A percentile compares a stretch with the other conserved stretches of the same genome.
Evolutionary conservation across 2,113 vertebrate species (phyloP).

Genomic region (Silurus meridionalis): DNA sequence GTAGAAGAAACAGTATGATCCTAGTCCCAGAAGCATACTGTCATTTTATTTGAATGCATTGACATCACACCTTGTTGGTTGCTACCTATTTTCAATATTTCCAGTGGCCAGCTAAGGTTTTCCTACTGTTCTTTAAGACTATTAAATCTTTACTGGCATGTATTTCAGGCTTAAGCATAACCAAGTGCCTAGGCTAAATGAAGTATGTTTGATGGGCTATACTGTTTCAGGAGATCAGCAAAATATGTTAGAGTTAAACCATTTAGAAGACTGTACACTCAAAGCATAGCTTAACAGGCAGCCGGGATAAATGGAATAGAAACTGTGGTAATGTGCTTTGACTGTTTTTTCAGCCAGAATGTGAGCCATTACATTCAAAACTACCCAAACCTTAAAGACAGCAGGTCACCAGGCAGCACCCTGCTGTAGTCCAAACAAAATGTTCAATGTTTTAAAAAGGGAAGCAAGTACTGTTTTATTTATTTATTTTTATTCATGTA

Average conservation of each 20-base stretch:
- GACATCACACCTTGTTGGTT: neutral
- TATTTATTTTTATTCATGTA: neutral
- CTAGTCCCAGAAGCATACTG: neutral
- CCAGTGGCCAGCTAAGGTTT: neutral
- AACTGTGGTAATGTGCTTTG: neutral
- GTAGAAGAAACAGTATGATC: neutral
- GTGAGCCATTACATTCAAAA: neutral
- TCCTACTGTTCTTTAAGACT: neutral
- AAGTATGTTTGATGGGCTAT: neutral
- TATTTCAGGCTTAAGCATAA: neutral
- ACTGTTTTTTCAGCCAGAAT: neutral
- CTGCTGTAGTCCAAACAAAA: neutral
- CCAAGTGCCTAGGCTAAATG: neutral
- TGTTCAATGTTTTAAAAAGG: neutral
- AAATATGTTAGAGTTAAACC: neutral
- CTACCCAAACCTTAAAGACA: neutral
- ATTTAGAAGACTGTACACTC: neutral
- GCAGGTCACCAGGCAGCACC: neutral
- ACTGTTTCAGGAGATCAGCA: neutral
- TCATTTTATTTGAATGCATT: neutral
- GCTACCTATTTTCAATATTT: neutral
- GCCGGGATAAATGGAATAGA: neutral
- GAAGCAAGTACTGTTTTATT: neutral
- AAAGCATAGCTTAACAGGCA: neutral
- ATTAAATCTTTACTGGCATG: neutral